Percentiles rank a stretch among this genome's conserved stretches.
Conservation (phyloP, 1,140 invertebrate species). For the Trichonephila clavipes region DNA sequence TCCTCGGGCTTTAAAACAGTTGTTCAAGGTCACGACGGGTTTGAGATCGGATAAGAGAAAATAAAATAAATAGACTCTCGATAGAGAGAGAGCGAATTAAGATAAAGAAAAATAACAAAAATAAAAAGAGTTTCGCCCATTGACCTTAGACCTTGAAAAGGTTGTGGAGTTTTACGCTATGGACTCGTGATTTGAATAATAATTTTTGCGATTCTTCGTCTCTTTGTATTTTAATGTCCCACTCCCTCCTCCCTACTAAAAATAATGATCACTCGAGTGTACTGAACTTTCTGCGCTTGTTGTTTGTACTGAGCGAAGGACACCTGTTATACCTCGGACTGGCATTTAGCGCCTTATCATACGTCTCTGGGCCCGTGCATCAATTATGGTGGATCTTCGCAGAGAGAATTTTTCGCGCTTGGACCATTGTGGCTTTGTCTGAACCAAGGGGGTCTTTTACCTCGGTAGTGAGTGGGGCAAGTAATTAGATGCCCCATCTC, state of each 20-base stretch:
- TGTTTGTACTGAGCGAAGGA: slow-evolving; percentile 41
- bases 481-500: neutral
- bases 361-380: neutral
- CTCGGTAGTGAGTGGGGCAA: slow-evolving; percentile 8
- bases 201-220: slow-evolving; percentile 1
- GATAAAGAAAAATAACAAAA: slow-evolving; percentile 10
- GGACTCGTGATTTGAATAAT: slow-evolving; percentile 42
- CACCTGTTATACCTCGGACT: slow-evolving; percentile 10
- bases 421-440: slow-evolving; percentile 27
- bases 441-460: slow-evolving; percentile 22
- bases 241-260: neutral
- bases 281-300: slow-evolving; percentile 37
- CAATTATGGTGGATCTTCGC: neutral
- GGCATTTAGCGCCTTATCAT: slow-evolving; percentile 2
- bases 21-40: slow-evolving; percentile 47
- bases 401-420: neutral
- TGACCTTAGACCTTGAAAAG: slow-evolving; percentile 59
- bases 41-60: slow-evolving; percentile 49
- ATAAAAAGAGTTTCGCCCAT: slow-evolving; percentile 33
- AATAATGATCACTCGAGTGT: neutral
- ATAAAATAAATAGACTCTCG: slow-evolving; percentile 38
- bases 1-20: slow-evolving; percentile 35
- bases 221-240: slow-evolving; percentile 29
- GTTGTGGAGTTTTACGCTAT: slow-evolving; percentile 45
- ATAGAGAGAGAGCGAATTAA: slow-evolving; percentile 27